These are phyloP conservation scores for Solea solea DNA, from an alignment of 2,113 vertebrate species.

Conservation along the genomic window DNA sequence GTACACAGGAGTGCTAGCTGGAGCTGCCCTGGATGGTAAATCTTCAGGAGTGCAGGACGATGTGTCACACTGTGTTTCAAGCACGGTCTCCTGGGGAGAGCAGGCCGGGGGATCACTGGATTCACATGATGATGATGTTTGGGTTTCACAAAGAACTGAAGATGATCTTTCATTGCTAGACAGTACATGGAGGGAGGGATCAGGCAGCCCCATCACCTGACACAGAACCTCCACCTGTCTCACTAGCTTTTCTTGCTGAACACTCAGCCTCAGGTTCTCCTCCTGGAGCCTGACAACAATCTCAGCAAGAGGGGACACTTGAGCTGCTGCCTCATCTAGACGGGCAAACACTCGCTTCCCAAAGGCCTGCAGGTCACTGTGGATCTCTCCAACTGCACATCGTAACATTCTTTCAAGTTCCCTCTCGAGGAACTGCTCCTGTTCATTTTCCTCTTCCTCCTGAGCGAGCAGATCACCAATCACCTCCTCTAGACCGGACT, in stretches of 20 bases:
- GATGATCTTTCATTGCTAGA: slow-evolving; percentile 61
- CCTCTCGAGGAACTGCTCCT: slow-evolving; percentile 49
- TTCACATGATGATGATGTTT: neutral
- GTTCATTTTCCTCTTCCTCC: slow-evolving; percentile 39
- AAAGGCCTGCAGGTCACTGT: slow-evolving; percentile 83
- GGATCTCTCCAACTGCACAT: slow-evolving; percentile 80
- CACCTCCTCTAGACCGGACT: slow-evolving; percentile 76
- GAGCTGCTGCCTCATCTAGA: slow-evolving; percentile 73
- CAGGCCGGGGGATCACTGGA: slow-evolving; percentile 2
- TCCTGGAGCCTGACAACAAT: slow-evolving; percentile 79
- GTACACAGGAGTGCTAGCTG: neutral
- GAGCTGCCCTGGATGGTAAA: neutral
- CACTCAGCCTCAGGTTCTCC: slow-evolving; percentile 84
- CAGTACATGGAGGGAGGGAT: slow-evolving; percentile 72
- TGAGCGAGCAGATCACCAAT: slow-evolving; percentile 72
- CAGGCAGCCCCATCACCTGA: slow-evolving; percentile 67
- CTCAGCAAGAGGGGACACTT: slow-evolving; percentile 75
- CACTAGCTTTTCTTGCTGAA: slow-evolving; percentile 83
- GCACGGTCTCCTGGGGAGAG: neutral
- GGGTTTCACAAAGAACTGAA: slow-evolving; percentile 14
- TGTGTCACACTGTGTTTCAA: slow-evolving; percentile 1
- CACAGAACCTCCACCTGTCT: slow-evolving; percentile 81
- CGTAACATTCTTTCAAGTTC: slow-evolving; percentile 70
- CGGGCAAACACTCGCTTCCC: slow-evolving; percentile 75
- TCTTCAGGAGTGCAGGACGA: neutral